Base-by-base conservation (phyloP, 2,888 invertebrate species). In the Epistrophella euchroma region DNA sequence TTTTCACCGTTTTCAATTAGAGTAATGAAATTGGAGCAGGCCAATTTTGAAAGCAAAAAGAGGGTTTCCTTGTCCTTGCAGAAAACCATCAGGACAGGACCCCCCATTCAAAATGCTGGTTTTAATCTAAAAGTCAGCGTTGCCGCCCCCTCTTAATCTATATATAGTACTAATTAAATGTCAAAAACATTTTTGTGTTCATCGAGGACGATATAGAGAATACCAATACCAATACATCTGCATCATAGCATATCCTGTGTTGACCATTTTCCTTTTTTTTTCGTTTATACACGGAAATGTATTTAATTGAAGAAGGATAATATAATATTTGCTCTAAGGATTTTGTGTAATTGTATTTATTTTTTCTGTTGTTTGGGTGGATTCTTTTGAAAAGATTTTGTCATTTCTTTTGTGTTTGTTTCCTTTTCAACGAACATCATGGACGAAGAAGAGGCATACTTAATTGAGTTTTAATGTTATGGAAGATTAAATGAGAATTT, bases 21-120 rank as follows among this genome's bases (percentile, higher is more conserved):
- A 86, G 82, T 86, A 86, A 86, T 86, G 86, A 70, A 77, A 82
- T 58, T 86, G 77, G 71, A 86, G 77, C 82, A 86, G 77, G 86
- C 86, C 82, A 86, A 74, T 76, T 86, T 78, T 64, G 7, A 43
- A 10, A 11, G 32, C 0, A 13, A 45, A 45, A 52, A 37, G 50
- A 52, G 52, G 50, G 50, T 68, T 68, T 50, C 37, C 15, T 47
- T 40, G 15, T 60, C 60, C 40, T 60, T 25, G 10, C 22, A 47
- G 19, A n/a, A 28, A 43, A 17, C 22, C 60, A 40, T 6, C 17
- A 13, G 55, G 28, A 55, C n/a, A n/a, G n/a, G n/a, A n/a, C n/a
- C n/a, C n/a, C 55, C 55, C 11, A 56, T 52, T 32, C 43, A 25
- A 37, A 50, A 47, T 62, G 15, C n/a, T 7, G 45, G 3, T 3